Evolutionary conservation across 1,140 invertebrate species (phyloP).

Genomic region (Patella vulgata): DNA sequence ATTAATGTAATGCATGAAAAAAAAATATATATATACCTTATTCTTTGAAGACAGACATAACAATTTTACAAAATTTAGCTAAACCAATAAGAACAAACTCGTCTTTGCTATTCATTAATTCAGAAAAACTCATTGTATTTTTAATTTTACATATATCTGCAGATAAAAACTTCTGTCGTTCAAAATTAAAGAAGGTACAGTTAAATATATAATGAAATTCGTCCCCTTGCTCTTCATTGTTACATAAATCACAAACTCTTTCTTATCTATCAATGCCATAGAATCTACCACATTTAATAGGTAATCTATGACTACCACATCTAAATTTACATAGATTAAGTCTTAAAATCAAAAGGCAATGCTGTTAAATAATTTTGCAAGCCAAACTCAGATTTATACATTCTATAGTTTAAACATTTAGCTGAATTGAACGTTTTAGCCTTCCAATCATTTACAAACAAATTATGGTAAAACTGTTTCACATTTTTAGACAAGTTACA

Average conservation of each 20-base stretch:
- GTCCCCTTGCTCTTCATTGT: constrained; percentile 3
- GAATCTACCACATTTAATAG: constrained; percentile 17
- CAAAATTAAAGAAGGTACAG: constrained; percentile 5
- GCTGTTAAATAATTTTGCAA: constrained; percentile 1
- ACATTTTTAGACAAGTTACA: background rate
- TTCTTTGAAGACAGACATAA: too few species aligned
- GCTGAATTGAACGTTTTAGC: background rate
- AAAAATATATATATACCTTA: too few species aligned
- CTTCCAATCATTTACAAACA: constrained; percentile 6
- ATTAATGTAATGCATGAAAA: too few species aligned
- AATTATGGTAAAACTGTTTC: constrained; percentile 8
- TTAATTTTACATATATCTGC: background rate
- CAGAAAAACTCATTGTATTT: constrained; percentile 4
- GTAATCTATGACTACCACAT: constrained; percentile 5
- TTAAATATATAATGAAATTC: constrained; percentile 18
- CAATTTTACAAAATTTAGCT: too few species aligned
- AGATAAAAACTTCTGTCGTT: background rate
- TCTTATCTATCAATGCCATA: background rate
- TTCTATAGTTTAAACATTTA: background rate
- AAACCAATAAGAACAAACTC: too few species aligned
- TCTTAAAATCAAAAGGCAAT: constrained; percentile 2
- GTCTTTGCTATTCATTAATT: background rate
- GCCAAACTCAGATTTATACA: background rate
- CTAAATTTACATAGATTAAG: constrained; percentile 10
- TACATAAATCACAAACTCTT: constrained; percentile 6